These are phyloP conservation scores for Eulacestoma nigropectus DNA, from an alignment of 2,113 vertebrate species.

Conservation along the genomic window DNA sequence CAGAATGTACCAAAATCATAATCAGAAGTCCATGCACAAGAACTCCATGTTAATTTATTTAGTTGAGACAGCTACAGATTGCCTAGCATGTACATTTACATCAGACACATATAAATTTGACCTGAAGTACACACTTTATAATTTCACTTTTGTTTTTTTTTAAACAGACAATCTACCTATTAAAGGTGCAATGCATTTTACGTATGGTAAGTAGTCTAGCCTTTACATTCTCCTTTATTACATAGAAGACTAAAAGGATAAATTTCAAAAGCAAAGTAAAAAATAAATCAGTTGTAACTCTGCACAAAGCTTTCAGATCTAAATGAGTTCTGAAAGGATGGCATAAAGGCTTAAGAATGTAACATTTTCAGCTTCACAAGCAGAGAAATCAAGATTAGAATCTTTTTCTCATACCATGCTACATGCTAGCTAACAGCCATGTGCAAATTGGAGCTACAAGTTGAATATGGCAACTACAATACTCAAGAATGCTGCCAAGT, in stretches of 20 bases:
- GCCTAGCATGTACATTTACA: slow-evolving; percentile 17
- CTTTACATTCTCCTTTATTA: slow-evolving; percentile 19
- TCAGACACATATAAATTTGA: slow-evolving; percentile 19
- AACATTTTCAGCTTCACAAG: not conserved
- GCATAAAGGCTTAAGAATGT: not conserved
- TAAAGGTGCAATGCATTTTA: slow-evolving; percentile 88
- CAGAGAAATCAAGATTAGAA: slow-evolving; percentile 18
- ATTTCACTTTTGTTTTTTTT: slow-evolving; percentile 14
- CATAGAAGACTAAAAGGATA: not conserved
- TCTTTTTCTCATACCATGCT: slow-evolving; percentile 18
- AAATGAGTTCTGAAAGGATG: slow-evolving; percentile 38
- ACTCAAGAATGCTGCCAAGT: slow-evolving; percentile 22
- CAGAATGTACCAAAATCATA: not conserved
- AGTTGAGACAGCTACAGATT: not conserved
- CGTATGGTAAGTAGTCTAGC: slow-evolving; percentile 47
- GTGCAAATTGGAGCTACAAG: slow-evolving; percentile 32
- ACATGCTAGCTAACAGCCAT: slow-evolving; percentile 22
- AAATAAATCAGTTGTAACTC: not conserved
- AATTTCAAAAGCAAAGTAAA: slow-evolving; percentile 4
- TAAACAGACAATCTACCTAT: slow-evolving; percentile 61
- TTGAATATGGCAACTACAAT: not conserved
- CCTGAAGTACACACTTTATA: not conserved
- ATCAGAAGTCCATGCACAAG: slow-evolving; percentile 52
- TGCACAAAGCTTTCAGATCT: slow-evolving; percentile 42
- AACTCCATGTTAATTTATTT: slow-evolving; percentile 34